Conservation (phyloP, 2,888 invertebrate genomes). For the Tipula lateralis region DNA sequence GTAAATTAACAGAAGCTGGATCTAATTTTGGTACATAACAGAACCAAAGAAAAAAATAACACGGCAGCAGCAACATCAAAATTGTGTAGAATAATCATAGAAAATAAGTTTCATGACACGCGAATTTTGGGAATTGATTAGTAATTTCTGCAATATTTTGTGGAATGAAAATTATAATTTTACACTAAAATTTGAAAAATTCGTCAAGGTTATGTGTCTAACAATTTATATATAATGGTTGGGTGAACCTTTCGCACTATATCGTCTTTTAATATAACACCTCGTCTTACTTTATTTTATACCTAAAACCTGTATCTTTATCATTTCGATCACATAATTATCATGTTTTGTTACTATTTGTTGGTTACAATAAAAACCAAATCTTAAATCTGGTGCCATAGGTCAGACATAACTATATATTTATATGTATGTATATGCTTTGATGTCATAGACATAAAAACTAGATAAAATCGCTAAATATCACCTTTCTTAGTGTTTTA, state of each 20-base stretch:
- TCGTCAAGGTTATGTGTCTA: neutral
- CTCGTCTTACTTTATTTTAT: neutral
- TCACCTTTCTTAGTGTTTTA: neutral
- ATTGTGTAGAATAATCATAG: neutral
- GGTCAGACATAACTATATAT: neutral
- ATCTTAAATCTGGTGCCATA: neutral
- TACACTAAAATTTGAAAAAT: neutral
- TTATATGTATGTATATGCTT: neutral
- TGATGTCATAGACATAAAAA: neutral
- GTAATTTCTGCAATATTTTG: neutral
- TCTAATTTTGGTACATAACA: neutral
- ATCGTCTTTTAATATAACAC: neutral
- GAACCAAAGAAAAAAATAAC: neutral
- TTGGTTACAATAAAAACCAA: neutral
- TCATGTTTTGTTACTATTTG: neutral
- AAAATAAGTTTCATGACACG: slow-evolving; percentile 15
- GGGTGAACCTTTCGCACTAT: neutral
- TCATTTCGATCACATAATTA: neutral
- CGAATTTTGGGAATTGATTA: slow-evolving; percentile 19
- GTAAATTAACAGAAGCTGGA: slow-evolving; percentile 24
- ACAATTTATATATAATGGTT: neutral
- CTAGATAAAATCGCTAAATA: slow-evolving; percentile 21
- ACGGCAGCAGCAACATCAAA: neutral
- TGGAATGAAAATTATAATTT: slow-evolving; percentile 7
- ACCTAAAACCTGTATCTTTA: neutral